These are phyloP conservation scores for Lerista edwardsae DNA, from an alignment of 2,797 vertebrate genomes.

Conservation along the genomic window DNA sequence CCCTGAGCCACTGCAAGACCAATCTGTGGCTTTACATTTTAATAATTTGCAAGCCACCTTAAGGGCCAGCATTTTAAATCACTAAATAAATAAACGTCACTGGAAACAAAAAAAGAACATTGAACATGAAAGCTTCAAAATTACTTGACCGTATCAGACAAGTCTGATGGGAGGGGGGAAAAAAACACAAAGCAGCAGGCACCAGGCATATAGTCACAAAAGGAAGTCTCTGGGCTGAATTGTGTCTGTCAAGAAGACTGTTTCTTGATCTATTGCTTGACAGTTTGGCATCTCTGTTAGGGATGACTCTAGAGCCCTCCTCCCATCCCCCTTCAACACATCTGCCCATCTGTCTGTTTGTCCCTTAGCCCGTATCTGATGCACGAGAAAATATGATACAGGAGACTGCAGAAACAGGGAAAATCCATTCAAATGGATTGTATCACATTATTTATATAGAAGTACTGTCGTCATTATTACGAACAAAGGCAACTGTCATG, in stretches of 20 bases:
- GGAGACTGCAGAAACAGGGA: constrained; percentile 62
- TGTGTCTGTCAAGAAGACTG: constrained; percentile 55
- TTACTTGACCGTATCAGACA: constrained; percentile 63
- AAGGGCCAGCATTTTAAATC: background rate
- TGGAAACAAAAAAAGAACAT: constrained; percentile 47
- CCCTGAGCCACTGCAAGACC: background rate
- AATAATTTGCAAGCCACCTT: constrained; percentile 1
- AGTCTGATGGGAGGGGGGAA: constrained; percentile 55
- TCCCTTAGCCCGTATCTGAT: constrained; percentile 31
- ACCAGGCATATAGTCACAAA: constrained; percentile 32
- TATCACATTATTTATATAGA: constrained; percentile 56
- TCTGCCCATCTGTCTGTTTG: constrained; percentile 44
- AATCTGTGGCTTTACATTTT: background rate
- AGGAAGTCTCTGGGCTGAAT: constrained; percentile 61
- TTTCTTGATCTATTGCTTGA: constrained; percentile 57
- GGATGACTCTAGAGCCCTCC: constrained; percentile 49
- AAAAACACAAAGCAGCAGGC: constrained; percentile 47
- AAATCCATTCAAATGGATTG: constrained; percentile 62
- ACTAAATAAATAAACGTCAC: constrained; percentile 20
- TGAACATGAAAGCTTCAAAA: constrained; percentile 64
- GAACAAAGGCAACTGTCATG: background rate
- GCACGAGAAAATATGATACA: constrained; percentile 64
- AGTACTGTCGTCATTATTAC: constrained; percentile 36
- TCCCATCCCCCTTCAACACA: constrained; percentile 6
- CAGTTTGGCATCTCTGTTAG: constrained; percentile 71